A percentile compares a stretch with the other conserved stretches of the same genome.
phyloP scores from a whole-genome alignment of 92 coral and sea anemone species.

The Plumapathes pennacea region DNA sequence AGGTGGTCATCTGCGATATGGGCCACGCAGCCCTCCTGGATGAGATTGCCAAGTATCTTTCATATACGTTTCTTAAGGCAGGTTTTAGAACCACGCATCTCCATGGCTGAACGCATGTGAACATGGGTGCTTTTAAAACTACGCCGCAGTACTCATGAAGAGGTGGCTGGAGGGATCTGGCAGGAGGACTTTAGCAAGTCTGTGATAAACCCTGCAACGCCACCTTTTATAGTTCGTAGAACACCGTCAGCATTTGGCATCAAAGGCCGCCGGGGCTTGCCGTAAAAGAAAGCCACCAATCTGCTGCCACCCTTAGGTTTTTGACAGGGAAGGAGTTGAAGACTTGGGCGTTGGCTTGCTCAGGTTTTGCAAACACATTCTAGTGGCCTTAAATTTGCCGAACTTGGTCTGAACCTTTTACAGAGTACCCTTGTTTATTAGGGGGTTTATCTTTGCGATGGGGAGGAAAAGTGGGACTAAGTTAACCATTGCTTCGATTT shows the following conservation, averaged over 20 bases:
- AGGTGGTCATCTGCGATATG: slow-evolving; percentile 12
- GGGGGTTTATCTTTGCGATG: slow-evolving; percentile 45
- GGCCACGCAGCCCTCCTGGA: slow-evolving; percentile 25
- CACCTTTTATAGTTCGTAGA: slow-evolving; percentile 10
- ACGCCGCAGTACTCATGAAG: slow-evolving; percentile 23
- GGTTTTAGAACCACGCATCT: slow-evolving; percentile 43
- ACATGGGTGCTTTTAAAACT: slow-evolving; percentile 21
- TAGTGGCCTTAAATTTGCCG: slow-evolving; percentile 23
- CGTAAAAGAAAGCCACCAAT: slow-evolving; percentile 30
- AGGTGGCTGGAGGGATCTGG: slow-evolving; percentile 38
- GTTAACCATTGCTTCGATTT: slow-evolving; percentile 34
- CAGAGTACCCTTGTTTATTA: slow-evolving; percentile 32
- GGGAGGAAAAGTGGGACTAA: slow-evolving; percentile 40
- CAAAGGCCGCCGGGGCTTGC: slow-evolving; percentile 21
- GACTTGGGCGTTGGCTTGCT: slow-evolving; percentile 38
- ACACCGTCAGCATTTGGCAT: slow-evolving; percentile 37
- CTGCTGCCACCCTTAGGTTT: slow-evolving; percentile 27
- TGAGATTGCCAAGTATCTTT: slow-evolving; percentile 26
- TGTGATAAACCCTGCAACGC: slow-evolving; percentile 22
- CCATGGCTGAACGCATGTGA: slow-evolving; percentile 32
- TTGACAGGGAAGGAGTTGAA: slow-evolving; percentile 33
- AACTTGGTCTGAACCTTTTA: slow-evolving; percentile 33
- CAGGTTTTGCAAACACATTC: slow-evolving; percentile 44
- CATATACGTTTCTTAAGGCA: slow-evolving; percentile 37
- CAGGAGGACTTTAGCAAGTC: slow-evolving; percentile 46